These are phyloP conservation scores for Aspidoscelis tigris DNA, from an alignment of 2,113 vertebrate genomes.

Conservation along the genomic window DNA sequence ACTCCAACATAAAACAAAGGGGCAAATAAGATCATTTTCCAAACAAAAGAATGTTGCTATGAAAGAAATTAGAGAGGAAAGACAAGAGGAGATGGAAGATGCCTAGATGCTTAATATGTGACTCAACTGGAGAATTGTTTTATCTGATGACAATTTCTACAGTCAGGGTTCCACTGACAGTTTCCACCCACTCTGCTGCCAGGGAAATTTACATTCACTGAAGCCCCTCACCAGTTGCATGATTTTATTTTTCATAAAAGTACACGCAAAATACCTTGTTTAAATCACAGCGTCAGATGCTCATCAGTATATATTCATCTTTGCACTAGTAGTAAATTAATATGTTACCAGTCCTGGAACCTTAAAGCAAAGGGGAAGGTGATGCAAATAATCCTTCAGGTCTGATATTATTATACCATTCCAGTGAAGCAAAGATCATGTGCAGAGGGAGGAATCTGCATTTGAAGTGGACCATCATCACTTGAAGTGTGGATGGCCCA, in stretches of 20 bases:
- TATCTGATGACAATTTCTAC: conserved; percentile 24
- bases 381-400: not conserved
- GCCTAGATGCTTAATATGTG: conserved; percentile 51
- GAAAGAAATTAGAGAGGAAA: not conserved
- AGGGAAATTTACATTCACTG: no score
- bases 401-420: no score
- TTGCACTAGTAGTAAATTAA: conserved; percentile 1
- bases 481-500: no score
- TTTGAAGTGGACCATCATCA: no score
- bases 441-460: no score
- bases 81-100: not conserved
- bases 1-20: conserved; percentile 48
- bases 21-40: conserved; percentile 32
- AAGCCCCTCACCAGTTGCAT: no score
- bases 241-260: not conserved
- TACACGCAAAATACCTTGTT: conserved; percentile 23
- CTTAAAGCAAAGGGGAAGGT: no score
- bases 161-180: conserved; percentile 35
- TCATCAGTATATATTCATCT: not conserved
- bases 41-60: conserved; percentile 38
- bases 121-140: conserved; percentile 40
- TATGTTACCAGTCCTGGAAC: not conserved
- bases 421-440: no score
- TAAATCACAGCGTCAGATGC: conserved; percentile 1
- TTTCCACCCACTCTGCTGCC: no score